Evolutionary conservation across 2,797 vertebrate species (phyloP).

Genomic region (Aythya fuligula): DNA sequence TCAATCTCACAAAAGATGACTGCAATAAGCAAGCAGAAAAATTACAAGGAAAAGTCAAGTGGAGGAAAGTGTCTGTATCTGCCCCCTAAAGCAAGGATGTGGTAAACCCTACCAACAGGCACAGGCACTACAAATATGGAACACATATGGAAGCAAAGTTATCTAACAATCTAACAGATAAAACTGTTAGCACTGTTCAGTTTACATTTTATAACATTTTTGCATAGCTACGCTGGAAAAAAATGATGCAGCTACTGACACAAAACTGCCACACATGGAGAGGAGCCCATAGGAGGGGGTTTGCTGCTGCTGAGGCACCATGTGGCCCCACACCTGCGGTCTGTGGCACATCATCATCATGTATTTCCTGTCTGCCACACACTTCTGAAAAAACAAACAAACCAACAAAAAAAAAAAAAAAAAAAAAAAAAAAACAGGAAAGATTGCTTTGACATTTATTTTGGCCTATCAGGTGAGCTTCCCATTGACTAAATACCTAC

Average conservation of each 20-base stretch:
- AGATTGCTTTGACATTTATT: background rate
- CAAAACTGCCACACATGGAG: background rate
- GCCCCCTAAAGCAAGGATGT: slow-evolving; percentile 1
- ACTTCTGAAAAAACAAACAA: background rate
- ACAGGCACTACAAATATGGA: background rate
- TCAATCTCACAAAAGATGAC: background rate
- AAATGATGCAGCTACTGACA: background rate
- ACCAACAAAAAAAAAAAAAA: too few species aligned
- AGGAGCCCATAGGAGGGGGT: background rate
- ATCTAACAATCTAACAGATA: background rate
- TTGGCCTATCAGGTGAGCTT: background rate
- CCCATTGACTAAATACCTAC: background rate
- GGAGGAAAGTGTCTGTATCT: background rate
- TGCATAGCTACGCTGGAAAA: background rate
- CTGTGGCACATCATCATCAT: background rate
- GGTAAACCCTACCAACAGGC: background rate
- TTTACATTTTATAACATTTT: background rate
- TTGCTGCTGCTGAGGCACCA: background rate
- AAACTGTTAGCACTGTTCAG: background rate
- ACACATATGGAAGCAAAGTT: background rate
- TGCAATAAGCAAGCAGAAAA: background rate
- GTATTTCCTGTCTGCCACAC: background rate
- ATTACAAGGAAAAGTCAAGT: background rate
- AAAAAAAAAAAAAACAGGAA: background rate
- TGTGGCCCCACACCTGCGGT: background rate